Percentiles rank a stretch among this genome's conserved stretches.
Conservation (phyloP, 2,888 invertebrate species). For the Neria commutata region DNA sequence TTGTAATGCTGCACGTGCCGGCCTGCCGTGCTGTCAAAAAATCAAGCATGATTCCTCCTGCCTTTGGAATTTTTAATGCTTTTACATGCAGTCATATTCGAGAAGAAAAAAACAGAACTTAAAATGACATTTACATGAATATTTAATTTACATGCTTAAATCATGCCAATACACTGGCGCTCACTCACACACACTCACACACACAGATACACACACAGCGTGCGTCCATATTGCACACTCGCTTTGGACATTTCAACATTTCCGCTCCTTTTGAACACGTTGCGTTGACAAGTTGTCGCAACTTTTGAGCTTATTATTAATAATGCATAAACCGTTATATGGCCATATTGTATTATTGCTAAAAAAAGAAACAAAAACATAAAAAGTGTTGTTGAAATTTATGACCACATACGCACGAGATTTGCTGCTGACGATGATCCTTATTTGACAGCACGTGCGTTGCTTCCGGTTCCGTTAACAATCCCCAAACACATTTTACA, state of each 20-base stretch:
- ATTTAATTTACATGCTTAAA: constrained; percentile 52
- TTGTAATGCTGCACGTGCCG: not conserved
- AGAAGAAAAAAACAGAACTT: constrained; percentile 34
- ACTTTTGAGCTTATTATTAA: constrained; percentile 4
- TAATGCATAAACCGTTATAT: not conserved
- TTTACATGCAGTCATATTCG: not conserved
- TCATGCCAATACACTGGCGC: constrained; percentile 33
- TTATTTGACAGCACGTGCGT: too few species aligned
- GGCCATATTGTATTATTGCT: too few species aligned
- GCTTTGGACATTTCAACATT: too few species aligned
- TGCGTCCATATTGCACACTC: too few species aligned
- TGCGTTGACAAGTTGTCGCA: not conserved
- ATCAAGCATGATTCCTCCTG: not conserved
- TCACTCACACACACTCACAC: too few species aligned
- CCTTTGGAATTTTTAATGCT: too few species aligned
- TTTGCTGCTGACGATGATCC: not conserved
- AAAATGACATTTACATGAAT: constrained; percentile 54
- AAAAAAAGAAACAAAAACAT: too few species aligned
- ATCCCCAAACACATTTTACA: too few species aligned
- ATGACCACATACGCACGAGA: not conserved
- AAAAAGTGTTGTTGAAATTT: not conserved
- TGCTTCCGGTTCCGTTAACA: too few species aligned
- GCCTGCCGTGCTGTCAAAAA: constrained; percentile 2
- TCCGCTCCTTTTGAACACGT: not conserved
- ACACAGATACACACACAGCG: not conserved